A percentile compares a stretch with the other conserved stretches of the same genome.
phyloP scores from a whole-genome alignment of 2,113 vertebrate species.

The Mola mola region DNA sequence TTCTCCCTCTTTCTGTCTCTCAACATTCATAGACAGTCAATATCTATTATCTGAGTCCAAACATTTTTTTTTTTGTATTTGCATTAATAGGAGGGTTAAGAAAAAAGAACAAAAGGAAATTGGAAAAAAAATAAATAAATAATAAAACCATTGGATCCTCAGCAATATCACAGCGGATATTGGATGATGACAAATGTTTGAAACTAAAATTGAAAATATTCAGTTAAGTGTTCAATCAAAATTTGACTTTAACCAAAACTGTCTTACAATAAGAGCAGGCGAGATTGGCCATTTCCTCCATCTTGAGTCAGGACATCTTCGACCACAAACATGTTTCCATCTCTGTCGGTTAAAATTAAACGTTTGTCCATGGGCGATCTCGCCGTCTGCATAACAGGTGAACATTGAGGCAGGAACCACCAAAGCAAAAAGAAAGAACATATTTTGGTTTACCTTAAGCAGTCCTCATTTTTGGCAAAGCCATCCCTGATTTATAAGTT shows the following conservation, averaged over 20 bases:
- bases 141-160: too few relatives aligned
- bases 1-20: too few relatives aligned
- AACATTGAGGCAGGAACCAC: constrained; percentile 25
- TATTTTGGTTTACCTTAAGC: constrained; percentile 9
- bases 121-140: too few relatives aligned
- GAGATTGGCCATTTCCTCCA: constrained; percentile 29
- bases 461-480: constrained; percentile 2
- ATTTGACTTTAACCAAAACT: constrained; percentile 16
- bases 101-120: too few relatives aligned
- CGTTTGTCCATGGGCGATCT: constrained; percentile 31
- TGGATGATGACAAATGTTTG: not conserved
- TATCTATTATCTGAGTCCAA: too few relatives aligned
- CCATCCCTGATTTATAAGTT: too few relatives aligned
- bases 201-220: not conserved
- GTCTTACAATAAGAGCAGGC: not conserved
- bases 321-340: constrained; percentile 32
- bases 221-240: not conserved
- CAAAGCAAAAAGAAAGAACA: constrained; percentile 35
- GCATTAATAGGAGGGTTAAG: too few relatives aligned
- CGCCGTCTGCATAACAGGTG: constrained; percentile 40
- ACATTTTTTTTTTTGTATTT: too few relatives aligned
- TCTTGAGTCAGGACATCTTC: constrained; percentile 24
- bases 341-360: constrained; percentile 49
- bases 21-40: too few relatives aligned
- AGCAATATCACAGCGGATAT: not conserved